Percentiles rank a stretch among this genome's conserved stretches.
Conservation (phyloP, 2,113 vertebrate species). For the Oncorhynchus mykiss region DNA sequence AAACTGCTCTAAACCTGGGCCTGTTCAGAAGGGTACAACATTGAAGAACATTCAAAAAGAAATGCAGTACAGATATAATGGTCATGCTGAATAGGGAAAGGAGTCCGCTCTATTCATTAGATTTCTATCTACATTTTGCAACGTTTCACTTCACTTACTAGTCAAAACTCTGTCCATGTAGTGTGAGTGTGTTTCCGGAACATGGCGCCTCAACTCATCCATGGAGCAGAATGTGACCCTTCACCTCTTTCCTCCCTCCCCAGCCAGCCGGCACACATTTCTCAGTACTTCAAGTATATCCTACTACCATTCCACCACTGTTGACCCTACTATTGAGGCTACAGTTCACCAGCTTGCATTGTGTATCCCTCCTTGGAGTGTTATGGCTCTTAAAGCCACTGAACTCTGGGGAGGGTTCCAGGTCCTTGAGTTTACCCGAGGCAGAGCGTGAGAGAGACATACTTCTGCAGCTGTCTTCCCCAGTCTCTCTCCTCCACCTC, state of each 20-base stretch:
- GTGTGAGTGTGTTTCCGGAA: conserved; percentile 26
- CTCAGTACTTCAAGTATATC: no score
- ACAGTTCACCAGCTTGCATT: no score
- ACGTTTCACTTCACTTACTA: conserved; percentile 38
- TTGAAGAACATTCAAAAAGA: no score
- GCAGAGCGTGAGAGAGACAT: conserved; percentile 11
- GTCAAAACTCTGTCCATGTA: not conserved
- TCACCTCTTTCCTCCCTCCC: conserved; percentile 25
- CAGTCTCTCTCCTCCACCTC: conserved; percentile 41
- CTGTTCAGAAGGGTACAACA: no score
- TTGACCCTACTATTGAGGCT: no score
- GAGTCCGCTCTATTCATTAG: no score
- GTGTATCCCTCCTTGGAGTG: not conserved
- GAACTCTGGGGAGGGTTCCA: conserved; percentile 50
- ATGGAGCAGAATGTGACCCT: conserved; percentile 35
- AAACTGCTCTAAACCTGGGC: no score
- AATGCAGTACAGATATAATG: no score
- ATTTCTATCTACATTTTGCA: no score
- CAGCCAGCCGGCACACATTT: conserved; percentile 6
- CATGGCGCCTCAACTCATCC: not conserved
- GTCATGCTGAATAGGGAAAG: no score
- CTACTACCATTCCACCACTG: no score
- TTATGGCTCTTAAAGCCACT: conserved; percentile 21
- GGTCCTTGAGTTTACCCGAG: conserved; percentile 26
- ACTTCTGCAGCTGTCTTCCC: conserved; percentile 63